Evolutionary conservation across 2,113 vertebrate species (phyloP).

Genomic region (Sinosuthora webbiana): DNA sequence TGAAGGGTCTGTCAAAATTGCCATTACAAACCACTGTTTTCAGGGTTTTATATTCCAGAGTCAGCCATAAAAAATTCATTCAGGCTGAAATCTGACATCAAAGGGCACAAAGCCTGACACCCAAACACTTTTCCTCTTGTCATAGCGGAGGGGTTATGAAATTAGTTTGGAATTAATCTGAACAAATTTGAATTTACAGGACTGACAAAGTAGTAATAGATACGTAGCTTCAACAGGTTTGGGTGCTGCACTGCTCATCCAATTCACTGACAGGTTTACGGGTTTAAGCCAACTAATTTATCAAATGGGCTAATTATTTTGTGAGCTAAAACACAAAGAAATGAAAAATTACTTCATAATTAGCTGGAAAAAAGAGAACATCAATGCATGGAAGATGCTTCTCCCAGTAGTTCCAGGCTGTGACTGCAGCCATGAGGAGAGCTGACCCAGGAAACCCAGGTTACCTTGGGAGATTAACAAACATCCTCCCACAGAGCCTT

Average conservation of each 20-base stretch:
- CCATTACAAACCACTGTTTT: slow-evolving; percentile 43
- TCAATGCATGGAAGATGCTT: background rate
- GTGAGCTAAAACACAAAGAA: background rate
- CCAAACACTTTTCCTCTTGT: background rate
- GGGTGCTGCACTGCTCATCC: background rate
- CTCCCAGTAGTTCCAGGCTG: background rate
- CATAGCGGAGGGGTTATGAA: background rate
- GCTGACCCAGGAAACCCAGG: background rate
- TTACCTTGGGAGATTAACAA: background rate
- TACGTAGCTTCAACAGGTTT: background rate
- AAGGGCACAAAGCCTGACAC: slow-evolving; percentile 20
- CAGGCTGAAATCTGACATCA: slow-evolving; percentile 12
- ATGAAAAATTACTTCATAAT: background rate
- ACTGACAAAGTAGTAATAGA: background rate
- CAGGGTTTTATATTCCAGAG: slow-evolving; percentile 9
- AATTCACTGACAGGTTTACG: background rate
- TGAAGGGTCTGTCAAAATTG: slow-evolving; percentile 60
- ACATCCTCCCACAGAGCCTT: background rate
- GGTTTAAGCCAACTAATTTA: background rate
- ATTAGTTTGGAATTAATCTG: slow-evolving; percentile 7
- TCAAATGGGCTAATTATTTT: slow-evolving; percentile 10
- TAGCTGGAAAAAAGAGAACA: background rate
- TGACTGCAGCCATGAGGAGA: background rate
- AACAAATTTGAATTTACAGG: background rate
- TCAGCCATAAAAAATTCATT: slow-evolving; percentile 48